These are phyloP conservation scores for Taphrorychus bicolor DNA, from an alignment of 2,888 invertebrate genomes.

Conservation along the genomic window DNA sequence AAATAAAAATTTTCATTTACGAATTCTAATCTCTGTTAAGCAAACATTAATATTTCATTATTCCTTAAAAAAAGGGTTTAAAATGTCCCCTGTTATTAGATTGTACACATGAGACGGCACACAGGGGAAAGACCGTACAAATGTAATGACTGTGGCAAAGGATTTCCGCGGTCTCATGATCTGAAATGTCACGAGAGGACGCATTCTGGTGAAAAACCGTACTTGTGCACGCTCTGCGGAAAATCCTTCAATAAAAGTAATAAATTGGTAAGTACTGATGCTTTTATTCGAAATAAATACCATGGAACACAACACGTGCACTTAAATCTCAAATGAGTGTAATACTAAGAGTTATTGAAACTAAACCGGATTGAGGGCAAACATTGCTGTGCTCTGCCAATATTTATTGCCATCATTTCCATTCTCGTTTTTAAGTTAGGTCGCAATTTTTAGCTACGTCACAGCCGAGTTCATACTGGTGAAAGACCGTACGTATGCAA, in stretches of 20 bases:
- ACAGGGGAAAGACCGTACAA: conserved; percentile 60
- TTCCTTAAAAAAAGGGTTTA: too few species aligned
- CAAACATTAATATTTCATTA: too few species aligned
- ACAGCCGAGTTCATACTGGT: conserved; percentile 60
- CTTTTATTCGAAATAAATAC: not conserved
- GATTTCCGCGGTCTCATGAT: conserved; percentile 60
- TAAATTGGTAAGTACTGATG: conserved; percentile 55
- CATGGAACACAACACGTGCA: not conserved
- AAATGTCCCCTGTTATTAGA: conserved; percentile 50
- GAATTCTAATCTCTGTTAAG: too few species aligned
- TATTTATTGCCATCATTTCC: too few species aligned
- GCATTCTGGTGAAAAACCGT: conserved; percentile 60
- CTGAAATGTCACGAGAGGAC: conserved; percentile 61
- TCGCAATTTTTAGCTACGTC: conserved; percentile 56
- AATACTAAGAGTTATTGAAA: too few species aligned
- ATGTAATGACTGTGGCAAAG: conserved; percentile 59
- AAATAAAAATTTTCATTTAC: too few species aligned
- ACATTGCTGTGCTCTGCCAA: too few species aligned
- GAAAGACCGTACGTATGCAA: conserved; percentile 60
- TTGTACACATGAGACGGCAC: conserved; percentile 60
- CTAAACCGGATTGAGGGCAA: too few species aligned
- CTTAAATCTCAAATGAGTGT: not conserved
- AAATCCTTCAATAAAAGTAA: conserved; percentile 61
- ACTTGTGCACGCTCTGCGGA: conserved; percentile 59
- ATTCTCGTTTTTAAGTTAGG: too few species aligned